Conservation (phyloP, 2,113 vertebrate genomes). For the Ornithorhynchus anatinus region DNA sequence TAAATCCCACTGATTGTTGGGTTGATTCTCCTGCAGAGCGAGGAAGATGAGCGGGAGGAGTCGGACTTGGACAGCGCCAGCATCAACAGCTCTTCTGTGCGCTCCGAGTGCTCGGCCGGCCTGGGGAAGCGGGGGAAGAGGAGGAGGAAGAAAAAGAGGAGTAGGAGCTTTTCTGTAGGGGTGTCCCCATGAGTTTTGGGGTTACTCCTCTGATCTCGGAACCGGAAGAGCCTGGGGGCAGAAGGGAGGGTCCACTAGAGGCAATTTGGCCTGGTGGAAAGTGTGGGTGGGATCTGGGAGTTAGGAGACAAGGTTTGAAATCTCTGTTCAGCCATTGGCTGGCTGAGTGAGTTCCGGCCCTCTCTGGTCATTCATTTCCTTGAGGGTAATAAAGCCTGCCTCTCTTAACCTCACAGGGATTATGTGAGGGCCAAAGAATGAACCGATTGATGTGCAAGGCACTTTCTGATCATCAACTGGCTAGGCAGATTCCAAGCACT, state of each 20-base stretch:
- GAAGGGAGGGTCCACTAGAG: not conserved
- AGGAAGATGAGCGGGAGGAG: slow-evolving; percentile 94
- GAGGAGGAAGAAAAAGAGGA: slow-evolving; percentile 91
- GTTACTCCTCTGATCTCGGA: not conserved
- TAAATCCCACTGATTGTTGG: too few species aligned
- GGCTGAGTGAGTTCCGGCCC: too few species aligned
- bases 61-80: slow-evolving; percentile 95
- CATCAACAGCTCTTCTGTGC: slow-evolving; percentile 92
- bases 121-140: slow-evolving; percentile 87
- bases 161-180: slow-evolving; percentile 67
- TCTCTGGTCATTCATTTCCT: too few species aligned
- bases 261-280: not conserved
- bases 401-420: not conserved
- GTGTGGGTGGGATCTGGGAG: not conserved
- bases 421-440: not conserved
- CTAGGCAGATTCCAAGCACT: not conserved
- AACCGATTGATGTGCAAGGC: not conserved
- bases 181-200: not conserved
- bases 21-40: slow-evolving; percentile 88
- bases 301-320: too few species aligned
- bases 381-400: too few species aligned
- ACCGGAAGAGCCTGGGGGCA: not conserved
- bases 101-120: slow-evolving; percentile 84
- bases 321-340: too few species aligned
- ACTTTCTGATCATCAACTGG: not conserved